Percentiles rank a stretch among this genome's conserved stretches.
phyloP scores from a whole-genome alignment of 2,888 invertebrate genomes.

The Orchestes rusci region DNA sequence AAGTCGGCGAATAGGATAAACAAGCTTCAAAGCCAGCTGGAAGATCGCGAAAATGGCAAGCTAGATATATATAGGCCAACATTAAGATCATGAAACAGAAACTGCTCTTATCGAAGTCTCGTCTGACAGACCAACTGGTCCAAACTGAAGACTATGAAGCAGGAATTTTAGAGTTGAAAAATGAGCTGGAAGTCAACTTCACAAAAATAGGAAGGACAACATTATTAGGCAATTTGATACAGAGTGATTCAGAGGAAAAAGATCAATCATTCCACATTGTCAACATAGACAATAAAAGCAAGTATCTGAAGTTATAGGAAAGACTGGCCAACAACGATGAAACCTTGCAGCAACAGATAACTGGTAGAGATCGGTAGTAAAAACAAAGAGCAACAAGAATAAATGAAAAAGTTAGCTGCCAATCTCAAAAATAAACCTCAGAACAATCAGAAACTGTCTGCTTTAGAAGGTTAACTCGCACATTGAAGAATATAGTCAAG shows the following conservation, averaged over 20 bases:
- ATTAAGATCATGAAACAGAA: constrained; percentile 49
- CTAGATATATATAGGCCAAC: constrained; percentile 40
- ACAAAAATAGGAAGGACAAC: constrained; percentile 32
- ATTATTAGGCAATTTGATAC: constrained; percentile 41
- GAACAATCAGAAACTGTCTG: constrained; percentile 59
- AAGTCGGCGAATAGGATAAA: constrained; percentile 33
- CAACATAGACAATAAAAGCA: constrained; percentile 40
- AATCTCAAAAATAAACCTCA: constrained; percentile 66
- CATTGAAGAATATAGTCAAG: no score
- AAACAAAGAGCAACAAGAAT: constrained; percentile 64
- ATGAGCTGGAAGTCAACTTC: constrained; percentile 41
- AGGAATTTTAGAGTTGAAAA: constrained; percentile 42
- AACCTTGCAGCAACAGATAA: constrained; percentile 38
- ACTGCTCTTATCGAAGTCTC: constrained; percentile 49
- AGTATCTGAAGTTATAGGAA: constrained; percentile 38
- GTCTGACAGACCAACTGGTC: constrained; percentile 48
- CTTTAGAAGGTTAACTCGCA: no score
- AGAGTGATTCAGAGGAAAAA: constrained; percentile 44
- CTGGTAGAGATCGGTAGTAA: constrained; percentile 53
- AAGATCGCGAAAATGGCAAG: constrained; percentile 34
- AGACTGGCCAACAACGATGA: constrained; percentile 38
- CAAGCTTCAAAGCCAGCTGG: constrained; percentile 33
- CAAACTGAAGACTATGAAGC: constrained; percentile 50
- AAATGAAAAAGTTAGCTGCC: constrained; percentile 70
- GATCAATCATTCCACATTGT: constrained; percentile 40